phyloP scores from a whole-genome alignment of 2,888 invertebrate genomes.

The Aphodius sticticus region DNA sequence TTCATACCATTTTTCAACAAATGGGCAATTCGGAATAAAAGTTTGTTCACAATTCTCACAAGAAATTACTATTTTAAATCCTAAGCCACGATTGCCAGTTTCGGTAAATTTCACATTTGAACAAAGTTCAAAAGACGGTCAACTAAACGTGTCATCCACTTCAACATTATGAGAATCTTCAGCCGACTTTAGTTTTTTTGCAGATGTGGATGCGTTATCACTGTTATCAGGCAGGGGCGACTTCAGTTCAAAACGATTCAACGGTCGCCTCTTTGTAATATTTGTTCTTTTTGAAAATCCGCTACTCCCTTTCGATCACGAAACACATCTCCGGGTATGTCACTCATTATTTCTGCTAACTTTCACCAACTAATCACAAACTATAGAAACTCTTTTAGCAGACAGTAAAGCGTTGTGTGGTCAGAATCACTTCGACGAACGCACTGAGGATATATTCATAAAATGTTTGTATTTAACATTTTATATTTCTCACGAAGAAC shows the following conservation, averaged over 20 bases:
- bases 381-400: no score
- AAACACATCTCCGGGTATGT: no score
- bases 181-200: slow-evolving; percentile 8
- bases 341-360: no score
- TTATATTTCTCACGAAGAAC: no score
- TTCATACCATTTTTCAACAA: slow-evolving; percentile 41
- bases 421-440: no score
- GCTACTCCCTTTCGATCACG: no score
- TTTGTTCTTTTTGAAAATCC: background rate
- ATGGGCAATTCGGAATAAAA: slow-evolving; percentile 39
- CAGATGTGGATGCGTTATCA: background rate
- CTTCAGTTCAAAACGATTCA: background rate
- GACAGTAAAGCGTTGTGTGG: no score
- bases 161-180: background rate
- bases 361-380: no score
- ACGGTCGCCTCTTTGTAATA: background rate
- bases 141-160: background rate
- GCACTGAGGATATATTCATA: no score
- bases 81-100: slow-evolving; percentile 40
- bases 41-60: slow-evolving; percentile 33
- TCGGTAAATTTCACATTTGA: slow-evolving; percentile 40
- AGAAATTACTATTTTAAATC: slow-evolving; percentile 35
- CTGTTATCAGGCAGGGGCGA: background rate
- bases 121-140: slow-evolving; percentile 36
- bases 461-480: no score